These are phyloP conservation scores for Spilosoma lubricipeda DNA, from an alignment of 2,888 invertebrate genomes.

Conservation along the genomic window DNA sequence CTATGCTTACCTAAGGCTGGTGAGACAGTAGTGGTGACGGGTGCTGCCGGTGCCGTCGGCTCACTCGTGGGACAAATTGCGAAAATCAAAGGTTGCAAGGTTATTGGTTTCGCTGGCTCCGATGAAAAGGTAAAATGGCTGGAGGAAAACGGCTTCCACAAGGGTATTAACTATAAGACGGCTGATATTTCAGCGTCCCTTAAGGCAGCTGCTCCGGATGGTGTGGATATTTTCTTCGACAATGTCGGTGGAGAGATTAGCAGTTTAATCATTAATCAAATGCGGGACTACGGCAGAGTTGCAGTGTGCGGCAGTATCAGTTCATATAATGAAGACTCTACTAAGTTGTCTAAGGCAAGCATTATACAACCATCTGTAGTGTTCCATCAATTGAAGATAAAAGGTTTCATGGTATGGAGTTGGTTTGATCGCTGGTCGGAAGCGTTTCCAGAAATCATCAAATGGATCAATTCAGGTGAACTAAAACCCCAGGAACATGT, in stretches of 20 bases:
- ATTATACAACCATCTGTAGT: slow-evolving; percentile 86
- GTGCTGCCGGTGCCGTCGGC: slow-evolving; percentile 92
- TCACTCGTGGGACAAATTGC: slow-evolving; percentile 91
- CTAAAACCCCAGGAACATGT: slow-evolving; percentile 88
- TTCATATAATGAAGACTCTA: slow-evolving; percentile 65
- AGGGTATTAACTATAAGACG: slow-evolving; percentile 90
- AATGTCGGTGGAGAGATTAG: slow-evolving; percentile 90
- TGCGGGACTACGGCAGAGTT: slow-evolving; percentile 87
- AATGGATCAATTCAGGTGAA: slow-evolving; percentile 88
- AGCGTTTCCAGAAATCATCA: slow-evolving; percentile 84
- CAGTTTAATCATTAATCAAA: slow-evolving; percentile 84
- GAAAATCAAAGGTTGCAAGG: slow-evolving; percentile 87
- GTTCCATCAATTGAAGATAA: slow-evolving; percentile 86
- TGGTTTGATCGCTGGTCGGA: slow-evolving; percentile 85
- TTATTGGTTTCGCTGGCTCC: slow-evolving; percentile 90
- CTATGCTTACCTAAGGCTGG: slow-evolving; percentile 89
- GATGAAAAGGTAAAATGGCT: slow-evolving; percentile 69
- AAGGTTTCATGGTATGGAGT: slow-evolving; percentile 85
- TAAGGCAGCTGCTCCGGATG: slow-evolving; percentile 83
- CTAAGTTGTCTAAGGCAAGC: slow-evolving; percentile 62
- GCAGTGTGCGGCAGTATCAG: slow-evolving; percentile 80
- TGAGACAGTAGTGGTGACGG: slow-evolving; percentile 90
- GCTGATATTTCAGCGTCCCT: slow-evolving; percentile 80
- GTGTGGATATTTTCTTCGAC: slow-evolving; percentile 91
- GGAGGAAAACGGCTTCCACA: slow-evolving; percentile 88